These are phyloP conservation scores for Papilio polyxenes DNA, from an alignment of 1,140 invertebrate genomes.

Conservation along the genomic window DNA sequence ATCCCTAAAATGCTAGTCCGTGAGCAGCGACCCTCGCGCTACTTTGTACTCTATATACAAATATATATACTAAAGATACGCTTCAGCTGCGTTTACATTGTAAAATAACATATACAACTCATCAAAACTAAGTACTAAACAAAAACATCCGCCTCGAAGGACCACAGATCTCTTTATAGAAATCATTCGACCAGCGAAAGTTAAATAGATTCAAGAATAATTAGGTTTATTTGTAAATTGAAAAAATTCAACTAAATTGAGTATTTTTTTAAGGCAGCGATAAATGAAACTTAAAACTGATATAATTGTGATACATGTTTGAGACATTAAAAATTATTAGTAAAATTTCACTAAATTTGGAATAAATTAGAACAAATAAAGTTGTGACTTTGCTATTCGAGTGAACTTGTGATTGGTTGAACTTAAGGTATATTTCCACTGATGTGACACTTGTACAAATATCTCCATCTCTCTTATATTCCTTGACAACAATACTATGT, in stretches of 20 bases:
- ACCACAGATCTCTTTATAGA: background rate
- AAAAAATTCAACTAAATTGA: background rate
- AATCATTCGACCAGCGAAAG: slow-evolving; percentile 8
- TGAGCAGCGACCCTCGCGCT: slow-evolving; percentile 35
- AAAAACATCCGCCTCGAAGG: slow-evolving; percentile 8
- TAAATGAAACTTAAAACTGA: background rate
- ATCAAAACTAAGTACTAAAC: background rate
- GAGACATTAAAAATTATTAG: background rate
- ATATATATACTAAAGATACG: background rate
- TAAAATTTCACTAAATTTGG: background rate
- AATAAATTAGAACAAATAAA: background rate
- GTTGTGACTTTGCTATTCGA: background rate
- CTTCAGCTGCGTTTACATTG: background rate
- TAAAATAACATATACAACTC: background rate
- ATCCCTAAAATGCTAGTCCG: background rate
- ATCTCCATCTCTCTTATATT: too few relatives aligned
- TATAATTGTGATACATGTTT: background rate
- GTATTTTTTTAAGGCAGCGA: background rate
- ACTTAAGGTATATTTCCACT: too few relatives aligned
- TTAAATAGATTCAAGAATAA: background rate
- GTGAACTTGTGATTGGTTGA: too few relatives aligned
- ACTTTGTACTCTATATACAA: slow-evolving; percentile 35
- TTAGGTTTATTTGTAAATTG: background rate
- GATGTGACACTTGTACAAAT: too few relatives aligned
- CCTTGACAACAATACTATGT: too few relatives aligned